Evolutionary conservation across 2,113 vertebrate species (phyloP), one percentile per base, ranked within the genome.

Genomic region (Chrysochloris asiatica): DNA sequence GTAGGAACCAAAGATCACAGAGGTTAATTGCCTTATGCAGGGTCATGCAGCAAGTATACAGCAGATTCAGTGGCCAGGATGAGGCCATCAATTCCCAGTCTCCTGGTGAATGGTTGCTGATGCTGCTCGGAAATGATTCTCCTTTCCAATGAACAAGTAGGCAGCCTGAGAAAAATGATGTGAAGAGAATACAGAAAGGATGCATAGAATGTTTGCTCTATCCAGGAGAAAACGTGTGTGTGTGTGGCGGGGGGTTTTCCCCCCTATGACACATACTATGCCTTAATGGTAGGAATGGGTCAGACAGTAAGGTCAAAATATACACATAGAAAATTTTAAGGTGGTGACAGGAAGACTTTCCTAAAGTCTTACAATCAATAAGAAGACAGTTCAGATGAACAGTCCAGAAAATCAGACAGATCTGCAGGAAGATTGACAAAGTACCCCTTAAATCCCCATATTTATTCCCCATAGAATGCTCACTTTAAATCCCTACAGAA

Each of bases 361-460:
- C 19, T 76, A 88, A 48, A 10, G 3, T 65, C 65, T 94, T 45
- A 78, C 19, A 85, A 33, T 54, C 45, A 88, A 8, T 73, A 50
- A 75, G 54, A 86, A 75, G 84, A 90, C 8, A 63, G 47, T 80
- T 77, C 67, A 92, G 83, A 81, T 81, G 54, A 85, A 79, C 56
- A 41, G 16, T 83, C 26, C 30, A 88, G 85, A 30, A 83, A 91
- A 52, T n/a, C 69, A 94, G 67, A 69, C 21, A 88, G 54, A 86
- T 47, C 12, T 54, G 21, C 45, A 72, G 47, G 54, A 73, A 93
- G 67, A 77, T 45, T 75, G 83, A 77, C 36, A 86, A 85, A 38
- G 38, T 26, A 50, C 33, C 65, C 80, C 24, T 54, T 76, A 94
- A 94, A 85, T 90, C 33, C 41, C 63, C 65, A 38, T n/a, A 50